Evolutionary conservation across 2,797 vertebrate genomes (phyloP).

Genomic region (Platalea minor): DNA sequence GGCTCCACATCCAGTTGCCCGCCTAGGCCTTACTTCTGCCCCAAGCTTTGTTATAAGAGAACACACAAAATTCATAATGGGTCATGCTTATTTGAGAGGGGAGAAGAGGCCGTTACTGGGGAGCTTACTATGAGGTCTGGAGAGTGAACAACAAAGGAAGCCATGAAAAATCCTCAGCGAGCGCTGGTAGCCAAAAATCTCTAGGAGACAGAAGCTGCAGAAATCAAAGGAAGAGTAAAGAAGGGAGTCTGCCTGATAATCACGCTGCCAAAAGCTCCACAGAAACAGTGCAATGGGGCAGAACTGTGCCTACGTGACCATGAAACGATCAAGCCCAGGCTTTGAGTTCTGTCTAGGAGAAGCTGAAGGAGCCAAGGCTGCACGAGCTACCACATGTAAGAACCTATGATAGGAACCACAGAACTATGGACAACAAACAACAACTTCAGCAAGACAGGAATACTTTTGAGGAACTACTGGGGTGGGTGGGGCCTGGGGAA

Average conservation of each 20-base stretch:
- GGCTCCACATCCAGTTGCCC: not conserved
- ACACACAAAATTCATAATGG: not conserved
- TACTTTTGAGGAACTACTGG: not conserved
- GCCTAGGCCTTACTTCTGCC: not conserved
- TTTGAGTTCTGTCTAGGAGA: not conserved
- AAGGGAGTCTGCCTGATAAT: not conserved
- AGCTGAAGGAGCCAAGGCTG: not conserved
- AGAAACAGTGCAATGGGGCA: not conserved
- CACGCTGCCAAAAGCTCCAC: not conserved
- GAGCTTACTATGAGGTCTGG: not conserved
- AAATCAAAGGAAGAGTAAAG: not conserved
- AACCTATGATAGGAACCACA: rapidly evolving
- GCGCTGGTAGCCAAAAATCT: not conserved
- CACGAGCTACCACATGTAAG: not conserved
- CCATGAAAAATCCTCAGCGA: not conserved
- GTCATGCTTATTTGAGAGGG: not conserved
- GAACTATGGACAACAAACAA: rapidly evolving
- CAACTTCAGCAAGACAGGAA: not conserved
- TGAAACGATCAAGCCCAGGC: not conserved
- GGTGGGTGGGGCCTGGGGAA: not conserved
- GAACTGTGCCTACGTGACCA: rapidly evolving
- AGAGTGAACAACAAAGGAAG: not conserved
- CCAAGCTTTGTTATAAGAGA: not conserved
- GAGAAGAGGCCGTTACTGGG: not conserved
- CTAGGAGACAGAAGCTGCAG: not conserved